Percentiles rank a stretch among this genome's conserved stretches.
phyloP scores from a whole-genome alignment of 2,888 invertebrate species.

The Nephrocerus scutellatus region DNA sequence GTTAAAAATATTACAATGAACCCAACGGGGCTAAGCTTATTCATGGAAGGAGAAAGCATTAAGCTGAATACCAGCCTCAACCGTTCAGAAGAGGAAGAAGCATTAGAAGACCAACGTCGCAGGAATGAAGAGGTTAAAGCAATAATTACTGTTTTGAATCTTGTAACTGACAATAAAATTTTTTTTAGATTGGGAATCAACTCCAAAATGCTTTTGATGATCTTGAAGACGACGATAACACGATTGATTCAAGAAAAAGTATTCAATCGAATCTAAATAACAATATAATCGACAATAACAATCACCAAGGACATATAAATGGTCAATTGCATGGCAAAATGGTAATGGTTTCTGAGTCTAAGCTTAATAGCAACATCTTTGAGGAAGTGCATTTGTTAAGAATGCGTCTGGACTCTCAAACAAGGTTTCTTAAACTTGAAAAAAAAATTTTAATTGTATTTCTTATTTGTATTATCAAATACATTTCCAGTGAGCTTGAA shows the following conservation, averaged over 20 bases:
- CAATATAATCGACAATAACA: slow-evolving; percentile 11
- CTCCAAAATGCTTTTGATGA: slow-evolving; percentile 64
- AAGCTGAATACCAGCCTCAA: slow-evolving; percentile 59
- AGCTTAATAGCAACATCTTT: slow-evolving; percentile 12
- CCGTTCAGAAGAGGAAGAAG: slow-evolving; percentile 62
- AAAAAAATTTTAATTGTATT: neutral
- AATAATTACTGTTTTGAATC: slow-evolving; percentile 4
- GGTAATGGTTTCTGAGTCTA: slow-evolving; percentile 10
- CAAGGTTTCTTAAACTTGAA: slow-evolving; percentile 41
- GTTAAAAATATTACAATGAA: slow-evolving; percentile 48
- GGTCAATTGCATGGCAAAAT: slow-evolving; percentile 6
- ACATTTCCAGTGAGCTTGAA: slow-evolving; percentile 38
- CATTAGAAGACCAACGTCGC: slow-evolving; percentile 60
- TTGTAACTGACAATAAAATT: neutral
- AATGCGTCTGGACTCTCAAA: slow-evolving; percentile 48
- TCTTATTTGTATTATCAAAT: neutral
- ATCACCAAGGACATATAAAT: slow-evolving; percentile 6
- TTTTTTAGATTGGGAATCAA: slow-evolving; percentile 56
- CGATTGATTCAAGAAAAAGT: slow-evolving; percentile 53
- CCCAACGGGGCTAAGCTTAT: slow-evolving; percentile 62
- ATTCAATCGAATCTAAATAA: slow-evolving; percentile 30
- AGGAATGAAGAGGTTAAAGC: slow-evolving; percentile 57
- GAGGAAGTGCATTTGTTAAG: slow-evolving; percentile 33
- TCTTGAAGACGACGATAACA: slow-evolving; percentile 60
- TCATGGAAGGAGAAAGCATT: slow-evolving; percentile 60